Evolutionary conservation across 2,113 vertebrate species (phyloP).

Genomic region (Sebastes schlegelii): DNA sequence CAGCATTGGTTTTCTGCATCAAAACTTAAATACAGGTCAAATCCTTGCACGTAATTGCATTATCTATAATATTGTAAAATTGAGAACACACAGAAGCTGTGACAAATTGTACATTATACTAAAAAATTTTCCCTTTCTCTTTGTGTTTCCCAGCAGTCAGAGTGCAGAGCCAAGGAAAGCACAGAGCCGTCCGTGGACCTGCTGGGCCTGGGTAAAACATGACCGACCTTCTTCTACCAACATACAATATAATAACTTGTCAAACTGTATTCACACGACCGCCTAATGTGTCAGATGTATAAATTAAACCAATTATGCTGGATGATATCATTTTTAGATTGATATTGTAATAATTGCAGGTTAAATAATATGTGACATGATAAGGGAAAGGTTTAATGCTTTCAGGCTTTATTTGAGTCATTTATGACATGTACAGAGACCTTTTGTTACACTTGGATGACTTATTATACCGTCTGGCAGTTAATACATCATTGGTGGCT

Average conservation of each 20-base stretch:
- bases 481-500: conserved; percentile 16
- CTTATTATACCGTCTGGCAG: conserved; percentile 18
- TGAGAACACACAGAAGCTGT: not conserved
- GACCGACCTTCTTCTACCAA: conserved; percentile 15
- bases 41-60: not conserved
- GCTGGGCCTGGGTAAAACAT: conserved; percentile 93
- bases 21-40: not conserved
- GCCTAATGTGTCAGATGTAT: conserved; percentile 11
- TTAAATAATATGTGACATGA: conserved; percentile 27
- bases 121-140: conserved; percentile 8
- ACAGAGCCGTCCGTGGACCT: conserved; percentile 91
- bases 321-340: conserved; percentile 17
- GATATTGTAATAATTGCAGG: conserved; percentile 23
- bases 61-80: not conserved
- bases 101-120: not conserved
- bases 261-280: conserved; percentile 19
- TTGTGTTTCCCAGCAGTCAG: conserved; percentile 79
- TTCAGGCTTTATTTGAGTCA: conserved; percentile 39
- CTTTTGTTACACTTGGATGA: not conserved
- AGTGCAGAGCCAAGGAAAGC: conserved; percentile 87
- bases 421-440: not conserved
- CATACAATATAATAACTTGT: not conserved
- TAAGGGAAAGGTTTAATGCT: conserved; percentile 20
- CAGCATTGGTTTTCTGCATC: not conserved
- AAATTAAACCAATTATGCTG: conserved; percentile 18